A percentile compares a stretch with the other conserved stretches of the same genome.
Evolutionary conservation across 2,113 vertebrate species (phyloP).

Genomic region (Eudorcas thomsonii): DNA sequence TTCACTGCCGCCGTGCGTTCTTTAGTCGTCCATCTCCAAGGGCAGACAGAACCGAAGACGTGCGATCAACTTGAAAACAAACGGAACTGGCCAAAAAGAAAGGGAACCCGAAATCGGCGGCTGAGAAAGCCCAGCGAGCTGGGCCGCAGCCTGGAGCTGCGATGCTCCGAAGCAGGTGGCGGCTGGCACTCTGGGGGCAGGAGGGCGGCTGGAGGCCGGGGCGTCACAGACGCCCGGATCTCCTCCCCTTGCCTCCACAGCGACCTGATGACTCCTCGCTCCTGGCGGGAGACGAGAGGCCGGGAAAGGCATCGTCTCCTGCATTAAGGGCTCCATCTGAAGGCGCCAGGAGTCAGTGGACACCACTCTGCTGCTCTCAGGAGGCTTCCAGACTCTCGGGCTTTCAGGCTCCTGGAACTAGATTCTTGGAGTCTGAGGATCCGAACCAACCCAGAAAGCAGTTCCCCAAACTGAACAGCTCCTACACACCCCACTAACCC

Average conservation of each 20-base stretch:
- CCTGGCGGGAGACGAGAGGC: background rate
- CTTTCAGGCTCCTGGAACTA: background rate
- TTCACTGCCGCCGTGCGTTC: background rate
- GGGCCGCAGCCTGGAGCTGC: no score
- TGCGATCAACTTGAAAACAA: background rate
- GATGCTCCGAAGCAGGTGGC: background rate
- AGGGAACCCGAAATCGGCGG: rapidly evolving
- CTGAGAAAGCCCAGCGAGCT: no score
- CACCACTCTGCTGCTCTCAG: background rate
- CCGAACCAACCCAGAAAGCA: background rate
- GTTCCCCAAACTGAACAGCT: background rate
- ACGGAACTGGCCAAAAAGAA: no score
- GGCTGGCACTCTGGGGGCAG: rapidly evolving
- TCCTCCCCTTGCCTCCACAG: background rate
- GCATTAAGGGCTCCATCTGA: background rate
- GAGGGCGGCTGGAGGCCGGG: rapidly evolving
- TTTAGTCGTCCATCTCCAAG: background rate
- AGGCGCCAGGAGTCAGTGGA: background rate
- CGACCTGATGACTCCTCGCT: no score
- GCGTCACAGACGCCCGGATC: background rate
- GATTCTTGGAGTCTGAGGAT: background rate
- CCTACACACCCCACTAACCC: background rate
- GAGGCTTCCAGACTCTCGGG: background rate
- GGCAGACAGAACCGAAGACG: background rate
- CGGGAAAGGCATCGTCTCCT: rapidly evolving